Conservation (phyloP, 2,797 vertebrate species). For the Phoeniculus purpureus region DNA sequence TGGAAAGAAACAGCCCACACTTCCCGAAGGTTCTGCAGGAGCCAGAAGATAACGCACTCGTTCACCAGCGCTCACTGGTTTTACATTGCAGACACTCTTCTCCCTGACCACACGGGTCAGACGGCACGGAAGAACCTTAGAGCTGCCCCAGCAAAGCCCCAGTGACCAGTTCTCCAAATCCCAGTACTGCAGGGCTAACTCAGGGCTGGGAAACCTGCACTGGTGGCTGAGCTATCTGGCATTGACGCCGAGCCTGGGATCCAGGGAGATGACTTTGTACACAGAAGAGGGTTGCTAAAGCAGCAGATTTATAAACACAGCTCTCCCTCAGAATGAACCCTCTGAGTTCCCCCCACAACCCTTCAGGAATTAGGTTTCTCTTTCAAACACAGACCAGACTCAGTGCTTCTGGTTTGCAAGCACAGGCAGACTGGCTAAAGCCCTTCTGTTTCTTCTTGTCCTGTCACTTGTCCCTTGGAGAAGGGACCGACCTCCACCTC, state of each 20-base stretch:
- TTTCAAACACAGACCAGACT: constrained; percentile 23
- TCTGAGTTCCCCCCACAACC: background rate
- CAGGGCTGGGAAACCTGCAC: background rate
- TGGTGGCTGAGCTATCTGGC: background rate
- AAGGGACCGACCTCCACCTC: no score
- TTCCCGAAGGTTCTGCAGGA: background rate
- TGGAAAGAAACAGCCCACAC: background rate
- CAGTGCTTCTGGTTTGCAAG: background rate
- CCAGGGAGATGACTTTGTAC: background rate
- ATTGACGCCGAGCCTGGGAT: background rate
- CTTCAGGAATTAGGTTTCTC: background rate
- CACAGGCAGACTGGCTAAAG: background rate
- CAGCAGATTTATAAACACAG: constrained; percentile 21
- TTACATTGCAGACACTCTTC: background rate
- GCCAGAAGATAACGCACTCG: background rate
- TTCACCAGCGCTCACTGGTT: background rate
- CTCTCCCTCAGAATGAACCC: constrained; percentile 10
- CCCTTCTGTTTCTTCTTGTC: background rate
- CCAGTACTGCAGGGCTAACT: background rate
- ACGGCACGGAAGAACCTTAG: background rate
- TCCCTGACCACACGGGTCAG: rapidly evolving
- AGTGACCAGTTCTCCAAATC: background rate
- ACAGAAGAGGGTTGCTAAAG: background rate
- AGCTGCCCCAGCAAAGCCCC: background rate
- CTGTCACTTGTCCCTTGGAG: no score